Evolutionary conservation across 2,888 invertebrate genomes (phyloP).

Genomic region (Drosophila algonquin): DNA sequence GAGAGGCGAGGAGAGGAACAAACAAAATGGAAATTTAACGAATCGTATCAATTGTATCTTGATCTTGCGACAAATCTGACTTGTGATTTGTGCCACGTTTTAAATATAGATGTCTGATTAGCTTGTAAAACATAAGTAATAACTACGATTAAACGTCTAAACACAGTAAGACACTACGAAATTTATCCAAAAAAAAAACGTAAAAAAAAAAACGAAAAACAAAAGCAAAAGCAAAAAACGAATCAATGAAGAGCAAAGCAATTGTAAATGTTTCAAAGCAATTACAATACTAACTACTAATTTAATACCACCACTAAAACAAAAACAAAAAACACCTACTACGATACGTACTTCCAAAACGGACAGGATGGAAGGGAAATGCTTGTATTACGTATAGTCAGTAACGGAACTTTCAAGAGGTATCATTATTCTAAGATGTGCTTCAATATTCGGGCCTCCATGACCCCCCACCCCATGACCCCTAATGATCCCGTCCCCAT

Average conservation of each 20-base stretch:
- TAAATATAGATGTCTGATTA: constrained; percentile 80
- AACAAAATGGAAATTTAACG: constrained; percentile 50
- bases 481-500: constrained; percentile 1
- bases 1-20: constrained; percentile 12
- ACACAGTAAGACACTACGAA: constrained; percentile 57
- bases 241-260: constrained; percentile 46
- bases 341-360: constrained; percentile 27
- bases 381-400: constrained; percentile 56
- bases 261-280: constrained; percentile 53
- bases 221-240: constrained; percentile 15
- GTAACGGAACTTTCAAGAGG: constrained; percentile 55
- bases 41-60: constrained; percentile 78
- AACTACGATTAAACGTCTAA: constrained; percentile 50
- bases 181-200: constrained; percentile 60
- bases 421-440: constrained; percentile 37
- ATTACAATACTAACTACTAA: constrained; percentile 63
- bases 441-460: constrained; percentile 34
- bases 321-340: constrained; percentile 22
- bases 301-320: constrained; percentile 47
- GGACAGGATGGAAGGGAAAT: constrained; percentile 42
- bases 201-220: too few relatives aligned
- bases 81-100: constrained; percentile 80
- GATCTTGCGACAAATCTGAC: constrained; percentile 77
- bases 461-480: constrained; percentile 17
- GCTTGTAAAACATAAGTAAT: constrained; percentile 63